A percentile compares a stretch with the other conserved stretches of the same genome.
Evolutionary conservation across 1,140 invertebrate species (phyloP).

Genomic region (Aphidius ervi): DNA sequence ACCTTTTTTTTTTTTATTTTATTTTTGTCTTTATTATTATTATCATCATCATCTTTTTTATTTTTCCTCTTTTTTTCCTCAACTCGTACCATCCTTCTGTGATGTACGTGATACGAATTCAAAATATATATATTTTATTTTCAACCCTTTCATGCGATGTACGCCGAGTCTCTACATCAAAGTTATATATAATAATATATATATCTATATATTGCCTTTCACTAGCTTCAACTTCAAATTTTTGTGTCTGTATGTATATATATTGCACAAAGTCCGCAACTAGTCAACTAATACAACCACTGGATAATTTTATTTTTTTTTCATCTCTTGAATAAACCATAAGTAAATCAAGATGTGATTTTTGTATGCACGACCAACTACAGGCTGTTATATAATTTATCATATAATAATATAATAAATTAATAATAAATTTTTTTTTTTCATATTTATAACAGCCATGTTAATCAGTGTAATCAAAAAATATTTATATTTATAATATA

Average conservation of each 20-base stretch:
- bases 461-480: no score
- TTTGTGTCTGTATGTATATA: not conserved
- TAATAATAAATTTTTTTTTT: no score
- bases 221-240: constrained; percentile 29
- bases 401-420: no score
- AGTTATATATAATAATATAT: not conserved
- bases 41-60: no score
- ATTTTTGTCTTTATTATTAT: no score
- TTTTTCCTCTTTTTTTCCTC: constrained; percentile 9
- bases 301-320: constrained; percentile 5
- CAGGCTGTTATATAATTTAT: not conserved
- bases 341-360: constrained; percentile 25
- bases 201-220: not conserved
- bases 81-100: constrained; percentile 26
- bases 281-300: no score
- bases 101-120: constrained; percentile 40
- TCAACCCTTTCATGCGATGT: constrained; percentile 39
- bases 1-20: no score
- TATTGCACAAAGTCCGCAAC: no score
- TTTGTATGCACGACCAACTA: constrained; percentile 33
- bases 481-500: no score
- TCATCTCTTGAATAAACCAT: constrained; percentile 39
- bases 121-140: constrained; percentile 40
- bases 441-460: no score
- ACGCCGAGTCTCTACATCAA: not conserved